Conservation (phyloP, 2,113 vertebrate genomes). For the Pitta sordida region DNA sequence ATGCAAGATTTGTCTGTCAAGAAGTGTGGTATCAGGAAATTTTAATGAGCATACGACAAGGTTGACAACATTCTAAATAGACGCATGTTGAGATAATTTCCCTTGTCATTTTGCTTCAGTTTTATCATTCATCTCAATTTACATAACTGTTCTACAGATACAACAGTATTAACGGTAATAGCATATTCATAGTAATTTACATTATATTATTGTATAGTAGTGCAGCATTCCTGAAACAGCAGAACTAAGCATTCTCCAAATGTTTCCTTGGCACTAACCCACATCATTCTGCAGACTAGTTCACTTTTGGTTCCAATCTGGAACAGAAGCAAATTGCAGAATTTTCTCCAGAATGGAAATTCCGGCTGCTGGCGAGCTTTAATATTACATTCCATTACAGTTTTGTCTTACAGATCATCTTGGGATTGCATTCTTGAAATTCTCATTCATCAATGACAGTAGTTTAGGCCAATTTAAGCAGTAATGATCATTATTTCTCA, state of each 20-base stretch:
- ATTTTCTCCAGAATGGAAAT: constrained; percentile 43
- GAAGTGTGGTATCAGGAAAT: not conserved
- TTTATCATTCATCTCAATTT: not conserved
- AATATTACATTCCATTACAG: not conserved
- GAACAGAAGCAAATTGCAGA: not conserved
- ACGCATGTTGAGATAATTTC: not conserved
- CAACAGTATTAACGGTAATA: not conserved
- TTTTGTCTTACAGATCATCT: not conserved
- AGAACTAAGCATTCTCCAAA: not conserved
- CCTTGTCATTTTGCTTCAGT: not conserved
- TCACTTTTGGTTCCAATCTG: constrained; percentile 24
- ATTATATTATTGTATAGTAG: not conserved
- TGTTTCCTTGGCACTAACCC: not conserved
- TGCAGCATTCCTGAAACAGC: not conserved
- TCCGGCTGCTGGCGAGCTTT: not conserved
- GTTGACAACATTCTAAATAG: not conserved
- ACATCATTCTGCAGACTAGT: not conserved
- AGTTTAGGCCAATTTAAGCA: not conserved
- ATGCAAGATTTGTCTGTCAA: not conserved
- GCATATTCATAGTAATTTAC: not conserved
- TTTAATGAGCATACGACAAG: not conserved
- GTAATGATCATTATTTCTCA: not conserved
- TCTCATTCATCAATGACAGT: not conserved
- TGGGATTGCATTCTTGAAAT: not conserved
- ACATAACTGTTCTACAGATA: not conserved